Evolutionary conservation across 2,797 vertebrate genomes (phyloP).

Genomic region (Pogoniulus pusillus): DNA sequence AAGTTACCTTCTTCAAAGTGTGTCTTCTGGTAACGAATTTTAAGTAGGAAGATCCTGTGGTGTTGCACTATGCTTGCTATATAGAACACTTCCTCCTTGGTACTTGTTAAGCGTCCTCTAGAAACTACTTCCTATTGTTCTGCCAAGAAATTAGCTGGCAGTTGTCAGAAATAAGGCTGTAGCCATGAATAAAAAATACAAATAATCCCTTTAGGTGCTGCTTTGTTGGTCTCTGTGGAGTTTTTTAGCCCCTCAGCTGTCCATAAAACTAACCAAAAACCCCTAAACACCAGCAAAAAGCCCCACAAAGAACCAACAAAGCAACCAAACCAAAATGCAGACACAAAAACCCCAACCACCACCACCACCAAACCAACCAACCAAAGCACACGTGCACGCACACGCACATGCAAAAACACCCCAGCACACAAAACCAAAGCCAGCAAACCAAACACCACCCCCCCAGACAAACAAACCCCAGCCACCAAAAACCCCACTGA

Average conservation of each 20-base stretch:
- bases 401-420: no score
- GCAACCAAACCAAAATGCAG: not conserved
- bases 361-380: no score
- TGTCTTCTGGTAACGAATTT: not conserved
- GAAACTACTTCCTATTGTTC: not conserved
- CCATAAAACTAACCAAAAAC: not conserved
- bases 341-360: no score
- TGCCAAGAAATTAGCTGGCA: not conserved
- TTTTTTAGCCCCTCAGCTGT: rapidly evolving
- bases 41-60: not conserved
- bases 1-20: not conserved
- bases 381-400: no score
- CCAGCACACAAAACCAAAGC: no score
- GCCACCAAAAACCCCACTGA: not conserved
- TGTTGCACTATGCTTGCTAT: not conserved
- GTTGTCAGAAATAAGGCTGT: not conserved
- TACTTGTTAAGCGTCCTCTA: not conserved
- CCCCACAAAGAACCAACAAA: not conserved
- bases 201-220: not conserved
- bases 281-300: no score
- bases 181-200: not conserved
- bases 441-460: no score
- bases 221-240: not conserved
- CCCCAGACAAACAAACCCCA: no score
- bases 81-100: not conserved